Percentiles rank a stretch among this genome's conserved stretches.
These are phyloP conservation scores for Leucozona laternaria DNA, from an alignment of 2,888 invertebrate species.

Conservation along the genomic window DNA sequence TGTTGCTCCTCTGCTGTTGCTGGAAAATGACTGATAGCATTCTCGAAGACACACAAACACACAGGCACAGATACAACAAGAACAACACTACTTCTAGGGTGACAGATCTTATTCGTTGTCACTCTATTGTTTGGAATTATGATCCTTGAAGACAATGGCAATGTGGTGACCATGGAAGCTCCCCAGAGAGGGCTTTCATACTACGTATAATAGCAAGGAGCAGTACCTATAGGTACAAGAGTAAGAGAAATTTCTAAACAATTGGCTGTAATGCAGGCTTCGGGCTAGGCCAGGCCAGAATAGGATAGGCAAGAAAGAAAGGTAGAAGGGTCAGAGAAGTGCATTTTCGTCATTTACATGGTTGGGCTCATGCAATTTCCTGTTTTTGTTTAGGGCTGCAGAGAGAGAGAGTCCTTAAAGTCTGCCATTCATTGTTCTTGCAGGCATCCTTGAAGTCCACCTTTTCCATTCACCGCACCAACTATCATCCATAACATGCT, in stretches of 20 bases:
- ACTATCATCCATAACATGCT: not conserved
- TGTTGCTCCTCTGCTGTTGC: conserved; percentile 67
- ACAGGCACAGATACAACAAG: too few relatives aligned
- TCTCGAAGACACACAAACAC: conserved; percentile 40
- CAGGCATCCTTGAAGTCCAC: conserved; percentile 44
- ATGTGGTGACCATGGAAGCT: conserved; percentile 66
- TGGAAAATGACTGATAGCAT: conserved; percentile 75
- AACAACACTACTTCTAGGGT: conserved; percentile 48
- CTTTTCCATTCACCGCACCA: not conserved
- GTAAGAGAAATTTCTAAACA: conserved; percentile 56
- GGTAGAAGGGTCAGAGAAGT: conserved; percentile 39
- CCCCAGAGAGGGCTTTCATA: conserved; percentile 9
- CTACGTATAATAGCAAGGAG: conserved; percentile 7
- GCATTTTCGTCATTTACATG: conserved; percentile 73
- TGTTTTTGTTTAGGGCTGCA: conserved; percentile 65
- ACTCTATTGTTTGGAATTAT: conserved; percentile 76
- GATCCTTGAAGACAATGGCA: conserved; percentile 77
- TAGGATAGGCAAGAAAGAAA: not conserved
- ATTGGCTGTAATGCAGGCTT: conserved; percentile 28
- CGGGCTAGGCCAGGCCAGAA: not conserved
- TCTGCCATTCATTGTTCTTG: conserved; percentile 64
- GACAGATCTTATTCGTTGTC: conserved; percentile 76
- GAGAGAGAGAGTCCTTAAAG: conserved; percentile 57
- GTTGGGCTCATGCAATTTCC: conserved; percentile 72
- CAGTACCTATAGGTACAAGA: conserved; percentile 8